Conservation (phyloP, 2,113 vertebrate species). For the Megaceryle maxima region DNA sequence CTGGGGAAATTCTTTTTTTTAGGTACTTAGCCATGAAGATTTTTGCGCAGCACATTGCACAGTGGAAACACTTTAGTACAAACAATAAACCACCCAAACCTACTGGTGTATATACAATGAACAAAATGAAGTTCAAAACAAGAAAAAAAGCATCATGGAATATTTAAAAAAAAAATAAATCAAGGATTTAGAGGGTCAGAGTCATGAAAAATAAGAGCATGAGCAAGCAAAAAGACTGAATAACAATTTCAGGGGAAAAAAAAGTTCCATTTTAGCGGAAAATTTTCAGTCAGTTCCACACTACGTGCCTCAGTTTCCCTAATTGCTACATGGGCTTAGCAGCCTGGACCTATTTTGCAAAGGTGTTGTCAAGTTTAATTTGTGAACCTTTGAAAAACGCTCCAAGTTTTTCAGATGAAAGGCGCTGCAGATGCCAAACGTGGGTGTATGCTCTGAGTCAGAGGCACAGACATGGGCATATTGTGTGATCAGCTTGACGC, state of each 20-base stretch:
- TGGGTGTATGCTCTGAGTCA: constrained; percentile 65
- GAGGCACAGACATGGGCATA: background rate
- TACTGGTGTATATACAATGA: background rate
- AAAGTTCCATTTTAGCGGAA: background rate
- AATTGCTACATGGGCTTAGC: constrained; percentile 30
- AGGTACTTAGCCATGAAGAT: background rate
- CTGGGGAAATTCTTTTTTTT: background rate
- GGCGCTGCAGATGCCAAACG: constrained; percentile 24
- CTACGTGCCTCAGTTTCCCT: constrained; percentile 12
- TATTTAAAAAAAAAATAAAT: background rate
- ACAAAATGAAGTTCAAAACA: background rate
- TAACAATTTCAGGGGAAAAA: fast-evolving
- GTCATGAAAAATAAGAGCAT: background rate
- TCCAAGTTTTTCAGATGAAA: constrained; percentile 45
- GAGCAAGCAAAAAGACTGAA: background rate
- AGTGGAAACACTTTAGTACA: background rate
- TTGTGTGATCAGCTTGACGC: background rate
- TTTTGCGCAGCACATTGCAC: background rate
- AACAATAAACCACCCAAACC: background rate
- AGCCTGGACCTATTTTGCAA: constrained; percentile 60
- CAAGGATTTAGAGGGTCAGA: background rate
- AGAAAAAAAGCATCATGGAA: background rate
- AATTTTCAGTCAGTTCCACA: background rate
- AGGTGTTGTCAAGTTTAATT: constrained; percentile 57
- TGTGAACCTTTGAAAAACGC: constrained; percentile 36